These are phyloP conservation scores for Elephantulus edwardii DNA, from an alignment of 2,113 vertebrate genomes.

Conservation along the genomic window DNA sequence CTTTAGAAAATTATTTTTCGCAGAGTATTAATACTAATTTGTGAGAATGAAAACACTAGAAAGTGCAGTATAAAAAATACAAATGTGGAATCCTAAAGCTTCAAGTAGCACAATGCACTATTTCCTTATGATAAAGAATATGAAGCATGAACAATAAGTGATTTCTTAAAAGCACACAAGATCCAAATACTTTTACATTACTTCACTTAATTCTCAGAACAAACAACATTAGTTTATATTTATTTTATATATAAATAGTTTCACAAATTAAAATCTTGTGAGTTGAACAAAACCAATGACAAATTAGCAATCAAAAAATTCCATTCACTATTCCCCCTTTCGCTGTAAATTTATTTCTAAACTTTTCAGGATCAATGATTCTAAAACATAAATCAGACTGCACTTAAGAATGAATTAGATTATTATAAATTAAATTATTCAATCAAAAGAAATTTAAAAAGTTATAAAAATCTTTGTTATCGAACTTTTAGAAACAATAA, in stretches of 20 bases:
- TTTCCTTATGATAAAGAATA: neutral
- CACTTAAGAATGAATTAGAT: neutral
- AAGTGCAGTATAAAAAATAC: neutral
- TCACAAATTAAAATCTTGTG: neutral
- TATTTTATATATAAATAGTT: constrained; percentile 22
- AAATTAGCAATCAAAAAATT: constrained; percentile 25
- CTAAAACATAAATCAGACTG: neutral
- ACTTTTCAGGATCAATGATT: constrained; percentile 6
- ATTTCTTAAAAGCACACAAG: constrained; percentile 9
- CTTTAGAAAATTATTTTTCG: constrained; percentile 24
- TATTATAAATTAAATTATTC: constrained; percentile 17
- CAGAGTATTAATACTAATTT: neutral
- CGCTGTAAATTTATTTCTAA: constrained; percentile 13
- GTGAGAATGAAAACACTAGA: neutral
- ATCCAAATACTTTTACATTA: constrained; percentile 23
- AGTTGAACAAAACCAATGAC: constrained; percentile 14
- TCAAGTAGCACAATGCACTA: neutral
- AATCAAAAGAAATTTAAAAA: neutral
- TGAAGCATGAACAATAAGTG: constrained; percentile 14
- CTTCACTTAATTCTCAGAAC: constrained; percentile 32
- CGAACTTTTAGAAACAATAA: constrained; percentile 28
- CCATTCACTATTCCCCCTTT: neutral
- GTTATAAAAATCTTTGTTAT: constrained; percentile 9
- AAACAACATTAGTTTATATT: neutral
- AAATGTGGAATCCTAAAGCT: constrained; percentile 1